Percentiles rank a stretch among this genome's conserved stretches.
phyloP scores from a whole-genome alignment of 2,113 vertebrate species.

The Cheilinus undulatus region DNA sequence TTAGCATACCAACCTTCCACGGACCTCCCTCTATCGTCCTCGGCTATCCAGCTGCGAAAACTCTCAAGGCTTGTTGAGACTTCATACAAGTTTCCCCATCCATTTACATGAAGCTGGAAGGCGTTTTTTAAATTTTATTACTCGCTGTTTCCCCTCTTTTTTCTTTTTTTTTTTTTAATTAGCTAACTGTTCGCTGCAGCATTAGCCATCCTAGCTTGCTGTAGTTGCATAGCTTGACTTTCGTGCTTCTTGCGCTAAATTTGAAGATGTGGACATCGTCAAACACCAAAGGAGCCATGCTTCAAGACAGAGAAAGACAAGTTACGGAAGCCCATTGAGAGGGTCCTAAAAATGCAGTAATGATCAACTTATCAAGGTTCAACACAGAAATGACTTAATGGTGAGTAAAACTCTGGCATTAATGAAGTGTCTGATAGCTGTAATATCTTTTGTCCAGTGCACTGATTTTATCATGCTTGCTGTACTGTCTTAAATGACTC shows the following conservation, averaged over 20 bases:
- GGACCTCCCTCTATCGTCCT: too few species aligned
- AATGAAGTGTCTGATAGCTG: neutral
- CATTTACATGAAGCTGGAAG: neutral
- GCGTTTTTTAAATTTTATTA: too few species aligned
- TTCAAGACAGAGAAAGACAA: neutral
- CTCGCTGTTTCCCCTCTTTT: too few species aligned
- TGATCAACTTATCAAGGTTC: neutral
- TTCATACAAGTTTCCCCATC: too few species aligned
- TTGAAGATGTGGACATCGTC: neutral
- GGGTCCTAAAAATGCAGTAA: neutral
- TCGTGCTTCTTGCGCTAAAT: too few species aligned
- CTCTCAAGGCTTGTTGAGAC: too few species aligned
- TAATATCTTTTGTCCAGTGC: neutral
- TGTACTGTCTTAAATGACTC: neutral
- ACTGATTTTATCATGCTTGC: neutral
- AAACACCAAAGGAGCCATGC: neutral
- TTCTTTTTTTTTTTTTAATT: too few species aligned
- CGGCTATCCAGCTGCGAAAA: too few species aligned
- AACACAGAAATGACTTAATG: neutral
- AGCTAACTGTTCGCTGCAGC: too few species aligned
- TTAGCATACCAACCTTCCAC: neutral
- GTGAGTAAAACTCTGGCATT: conserved; percentile 1
- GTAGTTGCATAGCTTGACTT: too few species aligned
- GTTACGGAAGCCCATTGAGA: neutral
- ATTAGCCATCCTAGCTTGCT: too few species aligned